These are phyloP conservation scores for Ariolimax columbianus DNA, from an alignment of 2,888 invertebrate genomes.

Conservation along the genomic window DNA sequence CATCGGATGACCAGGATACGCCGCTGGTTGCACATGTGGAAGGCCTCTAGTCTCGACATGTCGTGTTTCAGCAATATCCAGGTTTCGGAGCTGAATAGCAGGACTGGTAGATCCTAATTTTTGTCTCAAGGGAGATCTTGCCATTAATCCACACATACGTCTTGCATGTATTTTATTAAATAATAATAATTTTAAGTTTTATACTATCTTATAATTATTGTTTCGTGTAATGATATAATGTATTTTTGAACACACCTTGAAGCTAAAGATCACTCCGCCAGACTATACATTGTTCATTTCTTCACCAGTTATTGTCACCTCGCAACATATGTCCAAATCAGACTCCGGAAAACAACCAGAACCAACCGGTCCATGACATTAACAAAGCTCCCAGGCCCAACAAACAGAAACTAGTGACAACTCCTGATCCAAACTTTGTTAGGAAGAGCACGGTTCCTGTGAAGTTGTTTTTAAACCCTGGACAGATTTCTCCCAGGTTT, in stretches of 20 bases:
- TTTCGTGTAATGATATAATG: too few species aligned
- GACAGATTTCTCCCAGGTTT: constrained; percentile 51
- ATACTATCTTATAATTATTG: too few species aligned
- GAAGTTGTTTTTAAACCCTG: constrained; percentile 39
- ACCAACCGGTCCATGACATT: constrained; percentile 37
- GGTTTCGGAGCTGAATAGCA: too few species aligned
- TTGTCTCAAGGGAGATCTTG: too few species aligned
- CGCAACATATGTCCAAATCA: constrained; percentile 52
- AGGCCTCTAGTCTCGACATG: too few species aligned
- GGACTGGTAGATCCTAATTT: too few species aligned
- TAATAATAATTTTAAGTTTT: too few species aligned
- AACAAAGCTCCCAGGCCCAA: constrained; percentile 46
- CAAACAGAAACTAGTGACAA: constrained; percentile 15
- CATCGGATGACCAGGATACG: too few species aligned
- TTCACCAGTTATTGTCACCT: constrained; percentile 48
- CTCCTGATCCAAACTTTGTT: constrained; percentile 18
- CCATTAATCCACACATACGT: too few species aligned
- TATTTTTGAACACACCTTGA: neutral
- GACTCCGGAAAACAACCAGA: constrained; percentile 53
- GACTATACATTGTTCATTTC: neutral
- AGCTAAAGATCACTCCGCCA: neutral
- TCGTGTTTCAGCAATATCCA: too few species aligned
- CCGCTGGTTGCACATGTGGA: too few species aligned
- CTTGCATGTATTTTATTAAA: too few species aligned
- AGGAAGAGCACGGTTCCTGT: constrained; percentile 34